Evolutionary conservation across 2,113 vertebrate species (phyloP).

Genomic region (Callipepla squamata): DNA sequence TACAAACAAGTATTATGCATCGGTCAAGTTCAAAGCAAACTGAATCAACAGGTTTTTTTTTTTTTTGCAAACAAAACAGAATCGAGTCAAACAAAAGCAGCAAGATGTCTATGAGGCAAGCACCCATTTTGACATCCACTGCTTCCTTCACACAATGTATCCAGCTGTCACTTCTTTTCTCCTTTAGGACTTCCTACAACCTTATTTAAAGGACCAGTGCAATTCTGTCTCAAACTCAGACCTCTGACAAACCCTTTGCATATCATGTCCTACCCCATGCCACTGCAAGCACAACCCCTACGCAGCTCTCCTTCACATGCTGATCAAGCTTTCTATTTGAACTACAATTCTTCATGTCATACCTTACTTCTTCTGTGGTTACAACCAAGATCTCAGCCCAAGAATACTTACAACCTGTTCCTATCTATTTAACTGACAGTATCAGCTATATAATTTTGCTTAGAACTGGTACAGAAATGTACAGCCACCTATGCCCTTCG

Average conservation of each 20-base stretch:
- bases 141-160: not conserved
- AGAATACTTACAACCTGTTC: not conserved
- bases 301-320: not conserved
- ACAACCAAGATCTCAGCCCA: not conserved
- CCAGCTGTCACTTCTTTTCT: not conserved
- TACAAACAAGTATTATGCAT: not conserved
- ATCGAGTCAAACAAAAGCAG: not conserved
- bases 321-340: not conserved
- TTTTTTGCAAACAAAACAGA: constrained; percentile 1
- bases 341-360: not conserved
- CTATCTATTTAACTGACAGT: not conserved
- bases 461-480: not conserved
- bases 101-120: not conserved
- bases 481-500: too few relatives aligned
- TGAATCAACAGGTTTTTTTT: not conserved
- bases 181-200: constrained; percentile 1
- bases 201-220: not conserved
- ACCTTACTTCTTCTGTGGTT: not conserved
- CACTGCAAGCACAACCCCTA: not conserved
- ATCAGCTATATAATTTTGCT: not conserved
- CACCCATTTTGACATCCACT: not conserved
- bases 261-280: not conserved
- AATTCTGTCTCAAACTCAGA: not conserved
- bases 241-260: not conserved
- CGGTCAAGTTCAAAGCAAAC: not conserved